A percentile compares a stretch with the other conserved stretches of the same genome.
Evolutionary conservation across 2,888 invertebrate genomes (phyloP).

Genomic region (Conchocele bisecta): DNA sequence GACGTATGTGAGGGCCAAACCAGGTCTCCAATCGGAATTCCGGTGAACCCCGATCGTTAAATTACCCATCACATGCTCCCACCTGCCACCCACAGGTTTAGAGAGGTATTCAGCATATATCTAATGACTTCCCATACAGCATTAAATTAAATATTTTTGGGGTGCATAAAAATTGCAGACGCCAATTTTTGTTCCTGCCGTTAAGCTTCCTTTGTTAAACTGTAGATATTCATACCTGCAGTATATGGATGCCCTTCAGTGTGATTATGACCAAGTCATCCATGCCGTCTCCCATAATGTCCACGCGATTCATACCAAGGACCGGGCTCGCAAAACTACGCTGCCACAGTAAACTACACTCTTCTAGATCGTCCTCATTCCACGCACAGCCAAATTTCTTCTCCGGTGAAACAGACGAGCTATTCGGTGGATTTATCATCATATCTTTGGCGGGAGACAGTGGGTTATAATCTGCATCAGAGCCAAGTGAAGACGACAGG

Average conservation of each 20-base stretch:
- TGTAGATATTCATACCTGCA: conserved; percentile 85
- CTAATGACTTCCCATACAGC: too few species aligned
- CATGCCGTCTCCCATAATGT: conserved; percentile 88
- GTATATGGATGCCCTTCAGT: conserved; percentile 87
- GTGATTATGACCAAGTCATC: conserved; percentile 87
- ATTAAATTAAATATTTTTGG: too few species aligned
- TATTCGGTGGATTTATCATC: too few species aligned
- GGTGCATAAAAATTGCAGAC: too few species aligned
- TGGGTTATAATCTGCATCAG: conserved; percentile 42
- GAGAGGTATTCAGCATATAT: too few species aligned
- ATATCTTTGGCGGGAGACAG: conserved; percentile 53
- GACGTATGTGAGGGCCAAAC: too few species aligned
- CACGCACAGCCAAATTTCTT: neutral
- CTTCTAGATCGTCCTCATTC: neutral
- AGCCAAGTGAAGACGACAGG: conserved; percentile 44
- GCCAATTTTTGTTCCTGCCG: too few species aligned
- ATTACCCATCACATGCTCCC: too few species aligned
- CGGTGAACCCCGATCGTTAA: too few species aligned
- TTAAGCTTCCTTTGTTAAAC: neutral
- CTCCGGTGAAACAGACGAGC: too few species aligned
- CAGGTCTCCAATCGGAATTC: too few species aligned
- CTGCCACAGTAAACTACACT: conserved; percentile 80
- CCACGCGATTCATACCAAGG: conserved; percentile 86
- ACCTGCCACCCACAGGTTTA: too few species aligned
- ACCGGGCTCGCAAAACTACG: conserved; percentile 86